A percentile compares a stretch with the other conserved stretches of the same genome.
Evolutionary conservation across 1,140 invertebrate genomes (phyloP).

Genomic region (Drosophila eugracilis): DNA sequence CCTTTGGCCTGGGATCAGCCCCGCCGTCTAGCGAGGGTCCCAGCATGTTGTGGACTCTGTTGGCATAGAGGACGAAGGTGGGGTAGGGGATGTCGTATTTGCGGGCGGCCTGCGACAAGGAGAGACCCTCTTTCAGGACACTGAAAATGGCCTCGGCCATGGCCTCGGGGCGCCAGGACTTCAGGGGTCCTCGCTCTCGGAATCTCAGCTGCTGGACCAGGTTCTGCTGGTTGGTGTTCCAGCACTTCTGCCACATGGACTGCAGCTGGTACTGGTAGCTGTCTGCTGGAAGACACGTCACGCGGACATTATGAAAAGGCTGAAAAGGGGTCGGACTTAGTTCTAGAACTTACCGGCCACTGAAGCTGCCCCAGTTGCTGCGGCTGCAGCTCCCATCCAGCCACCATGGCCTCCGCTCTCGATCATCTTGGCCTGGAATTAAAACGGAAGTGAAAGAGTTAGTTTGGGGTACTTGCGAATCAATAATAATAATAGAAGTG

Average conservation of each 20-base stretch:
- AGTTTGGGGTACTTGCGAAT: too few species aligned
- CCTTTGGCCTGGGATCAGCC: conserved; percentile 94
- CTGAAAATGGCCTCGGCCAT: conserved; percentile 97
- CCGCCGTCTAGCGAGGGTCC: conserved; percentile 94
- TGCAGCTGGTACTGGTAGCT: conserved; percentile 97
- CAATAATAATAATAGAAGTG: too few species aligned
- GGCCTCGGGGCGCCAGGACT: conserved; percentile 96
- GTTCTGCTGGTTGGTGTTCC: conserved; percentile 93
- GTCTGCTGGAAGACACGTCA: conserved; percentile 88
- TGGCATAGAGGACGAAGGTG: conserved; percentile 97
- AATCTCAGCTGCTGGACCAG: conserved; percentile 94
- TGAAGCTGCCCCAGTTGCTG: conserved; percentile 74
- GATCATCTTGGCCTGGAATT: conserved; percentile 82
- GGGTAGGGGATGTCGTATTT: conserved; percentile 98
- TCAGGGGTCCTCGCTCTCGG: conserved; percentile 95
- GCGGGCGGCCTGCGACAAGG: conserved; percentile 94
- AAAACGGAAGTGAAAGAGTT: conserved; percentile 19
- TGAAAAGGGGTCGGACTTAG: conserved; percentile 7
- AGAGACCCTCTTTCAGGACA: conserved; percentile 95
- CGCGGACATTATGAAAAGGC: conserved; percentile 28
- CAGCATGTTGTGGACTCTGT: conserved; percentile 96
- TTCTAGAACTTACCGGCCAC: conserved; percentile 78
- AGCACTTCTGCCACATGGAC: conserved; percentile 97
- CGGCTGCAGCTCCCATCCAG: conserved; percentile 80
- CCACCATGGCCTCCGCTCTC: conserved; percentile 77